These are phyloP conservation scores for Rhinopomastus cyanomelas DNA, from an alignment of 2,113 vertebrate species.

Conservation along the genomic window DNA sequence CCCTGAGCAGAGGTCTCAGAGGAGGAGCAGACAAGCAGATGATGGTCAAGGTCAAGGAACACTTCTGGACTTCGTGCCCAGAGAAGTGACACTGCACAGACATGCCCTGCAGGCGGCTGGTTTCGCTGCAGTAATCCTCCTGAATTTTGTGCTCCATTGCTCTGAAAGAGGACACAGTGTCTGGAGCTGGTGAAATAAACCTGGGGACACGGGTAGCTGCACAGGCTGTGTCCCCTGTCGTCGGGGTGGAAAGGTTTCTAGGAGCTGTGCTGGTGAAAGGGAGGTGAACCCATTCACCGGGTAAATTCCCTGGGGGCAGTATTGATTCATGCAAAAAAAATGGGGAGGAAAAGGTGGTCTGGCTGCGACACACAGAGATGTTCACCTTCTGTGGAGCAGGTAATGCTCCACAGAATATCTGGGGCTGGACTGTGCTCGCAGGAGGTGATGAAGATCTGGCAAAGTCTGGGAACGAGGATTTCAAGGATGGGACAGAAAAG, in stretches of 20 bases:
- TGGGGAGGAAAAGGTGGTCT: neutral
- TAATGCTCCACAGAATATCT: neutral
- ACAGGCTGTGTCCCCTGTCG: neutral
- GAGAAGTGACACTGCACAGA: neutral
- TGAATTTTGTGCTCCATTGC: neutral
- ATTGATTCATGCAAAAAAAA: neutral
- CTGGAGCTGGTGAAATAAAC: neutral
- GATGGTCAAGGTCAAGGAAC: neutral
- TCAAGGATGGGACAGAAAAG: neutral
- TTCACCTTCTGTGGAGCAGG: neutral
- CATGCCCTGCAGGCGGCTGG: neutral
- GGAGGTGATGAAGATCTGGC: neutral
- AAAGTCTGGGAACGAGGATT: neutral
- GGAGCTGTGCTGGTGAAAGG: neutral
- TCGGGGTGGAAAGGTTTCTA: neutral
- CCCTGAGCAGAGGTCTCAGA: neutral
- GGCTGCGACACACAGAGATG: neutral
- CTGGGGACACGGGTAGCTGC: neutral
- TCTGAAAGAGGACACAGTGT: neutral
- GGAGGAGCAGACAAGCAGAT: neutral
- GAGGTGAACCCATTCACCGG: neutral
- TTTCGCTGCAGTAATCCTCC: neutral
- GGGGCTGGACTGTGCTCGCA: neutral
- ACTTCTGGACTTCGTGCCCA: neutral
- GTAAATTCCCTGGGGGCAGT: neutral